Conservation (phyloP, 2,888 invertebrate species). For the Boloria euphrosyne region DNA sequence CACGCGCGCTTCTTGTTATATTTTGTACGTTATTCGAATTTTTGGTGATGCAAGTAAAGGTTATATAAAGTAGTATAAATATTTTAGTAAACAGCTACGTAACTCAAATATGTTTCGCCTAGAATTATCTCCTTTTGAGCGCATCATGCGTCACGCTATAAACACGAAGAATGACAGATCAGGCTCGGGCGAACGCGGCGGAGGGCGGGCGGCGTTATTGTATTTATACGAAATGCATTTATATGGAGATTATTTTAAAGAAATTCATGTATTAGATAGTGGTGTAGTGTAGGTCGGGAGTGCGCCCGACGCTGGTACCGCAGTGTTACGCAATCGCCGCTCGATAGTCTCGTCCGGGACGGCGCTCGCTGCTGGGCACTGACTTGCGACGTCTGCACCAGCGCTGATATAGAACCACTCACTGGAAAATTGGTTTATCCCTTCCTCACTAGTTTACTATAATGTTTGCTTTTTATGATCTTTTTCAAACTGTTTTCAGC, state of each 20-base stretch:
- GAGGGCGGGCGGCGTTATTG: no score
- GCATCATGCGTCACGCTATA: no score
- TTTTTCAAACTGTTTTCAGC: no score
- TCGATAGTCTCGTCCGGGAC: conserved; percentile 61
- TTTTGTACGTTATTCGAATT: background rate
- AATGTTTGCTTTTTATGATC: no score
- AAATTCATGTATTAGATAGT: conserved; percentile 46
- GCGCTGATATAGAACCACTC: conserved; percentile 45
- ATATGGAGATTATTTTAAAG: background rate
- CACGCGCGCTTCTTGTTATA: background rate
- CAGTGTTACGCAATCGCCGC: conserved; percentile 76
- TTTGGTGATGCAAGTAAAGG: background rate
- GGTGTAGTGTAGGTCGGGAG: conserved; percentile 54
- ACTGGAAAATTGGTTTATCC: conserved; percentile 52
- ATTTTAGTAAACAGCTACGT: no score
- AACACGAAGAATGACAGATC: no score
- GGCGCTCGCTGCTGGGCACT: conserved; percentile 50
- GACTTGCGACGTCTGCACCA: conserved; percentile 52
- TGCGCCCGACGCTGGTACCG: conserved; percentile 63
- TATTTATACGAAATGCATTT: background rate
- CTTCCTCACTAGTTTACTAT: background rate
- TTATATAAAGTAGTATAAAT: no score
- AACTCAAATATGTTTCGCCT: no score
- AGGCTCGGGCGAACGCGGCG: no score
- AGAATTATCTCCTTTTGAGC: no score